These are phyloP conservation scores for Clarias pachynema DNA, from an alignment of 2,797 vertebrate species.

Conservation along the genomic window DNA sequence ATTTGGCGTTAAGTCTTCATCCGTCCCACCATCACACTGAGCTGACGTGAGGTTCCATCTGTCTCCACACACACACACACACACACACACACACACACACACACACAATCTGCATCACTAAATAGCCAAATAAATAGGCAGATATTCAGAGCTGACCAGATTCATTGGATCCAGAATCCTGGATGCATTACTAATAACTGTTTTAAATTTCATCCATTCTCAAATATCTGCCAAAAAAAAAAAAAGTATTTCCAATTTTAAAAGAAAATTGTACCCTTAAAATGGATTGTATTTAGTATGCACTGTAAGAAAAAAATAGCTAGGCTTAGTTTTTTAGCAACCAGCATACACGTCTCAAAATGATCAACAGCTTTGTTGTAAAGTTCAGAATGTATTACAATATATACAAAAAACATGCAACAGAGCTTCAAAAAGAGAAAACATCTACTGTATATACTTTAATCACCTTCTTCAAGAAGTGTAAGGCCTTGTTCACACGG, in stretches of 20 bases:
- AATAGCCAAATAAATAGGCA: constrained; percentile 12
- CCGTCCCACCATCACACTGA: constrained; percentile 37
- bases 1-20: constrained; percentile 35
- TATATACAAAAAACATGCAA: neutral
- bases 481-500: too few species aligned
- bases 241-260: neutral
- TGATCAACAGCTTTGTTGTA: neutral
- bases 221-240: neutral
- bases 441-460: too few species aligned
- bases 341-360: neutral
- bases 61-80: constrained; percentile 17
- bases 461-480: too few species aligned
- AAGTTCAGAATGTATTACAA: neutral
- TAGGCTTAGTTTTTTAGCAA: neutral
- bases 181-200: neutral
- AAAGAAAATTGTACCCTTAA: neutral
- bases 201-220: neutral
- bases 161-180: neutral
- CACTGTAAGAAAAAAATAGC: neutral
- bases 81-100: constrained; percentile 75
- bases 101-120: constrained; percentile 14
- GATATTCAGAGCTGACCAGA: constrained; percentile 9
- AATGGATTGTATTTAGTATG: neutral
- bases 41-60: constrained; percentile 34
- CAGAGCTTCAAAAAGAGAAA: neutral